A percentile compares a stretch with the other conserved stretches of the same genome.
Evolutionary conservation across 2,113 vertebrate species (phyloP).

Genomic region (Nothoprocta pentlandii): DNA sequence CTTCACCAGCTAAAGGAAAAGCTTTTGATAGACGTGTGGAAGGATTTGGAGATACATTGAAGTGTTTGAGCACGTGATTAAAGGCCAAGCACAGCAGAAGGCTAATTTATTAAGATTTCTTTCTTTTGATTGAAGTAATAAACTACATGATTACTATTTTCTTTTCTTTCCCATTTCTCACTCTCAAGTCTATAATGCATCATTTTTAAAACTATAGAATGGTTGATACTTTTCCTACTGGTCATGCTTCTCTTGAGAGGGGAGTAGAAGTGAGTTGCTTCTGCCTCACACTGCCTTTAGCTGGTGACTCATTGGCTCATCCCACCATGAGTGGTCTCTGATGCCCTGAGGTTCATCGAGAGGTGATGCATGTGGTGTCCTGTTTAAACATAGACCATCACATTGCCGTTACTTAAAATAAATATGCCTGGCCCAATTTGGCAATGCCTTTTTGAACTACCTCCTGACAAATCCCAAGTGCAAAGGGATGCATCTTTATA

Average conservation of each 20-base stretch:
- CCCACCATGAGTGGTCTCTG: background rate
- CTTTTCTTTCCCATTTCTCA: background rate
- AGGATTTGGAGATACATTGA: background rate
- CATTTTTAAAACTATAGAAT: background rate
- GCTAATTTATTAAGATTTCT: background rate
- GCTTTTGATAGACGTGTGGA: background rate
- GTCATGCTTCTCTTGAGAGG: background rate
- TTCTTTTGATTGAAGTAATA: background rate
- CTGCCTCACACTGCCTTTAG: background rate
- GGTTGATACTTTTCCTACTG: background rate
- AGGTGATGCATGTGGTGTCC: background rate
- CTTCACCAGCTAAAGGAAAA: background rate
- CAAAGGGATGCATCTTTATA: background rate
- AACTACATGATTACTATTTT: background rate
- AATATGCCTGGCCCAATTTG: conserved; percentile 12
- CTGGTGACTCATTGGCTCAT: background rate
- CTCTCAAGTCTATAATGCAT: background rate
- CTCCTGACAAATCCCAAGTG: background rate
- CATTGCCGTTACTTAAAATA: background rate
- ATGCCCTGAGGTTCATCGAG: background rate
- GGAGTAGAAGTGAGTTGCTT: background rate
- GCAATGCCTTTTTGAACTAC: background rate
- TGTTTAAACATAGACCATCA: background rate
- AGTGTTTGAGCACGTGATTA: background rate
- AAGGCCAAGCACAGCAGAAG: background rate